Conservation (phyloP, 2,888 invertebrate species). For the Xestia rhomboidea region DNA sequence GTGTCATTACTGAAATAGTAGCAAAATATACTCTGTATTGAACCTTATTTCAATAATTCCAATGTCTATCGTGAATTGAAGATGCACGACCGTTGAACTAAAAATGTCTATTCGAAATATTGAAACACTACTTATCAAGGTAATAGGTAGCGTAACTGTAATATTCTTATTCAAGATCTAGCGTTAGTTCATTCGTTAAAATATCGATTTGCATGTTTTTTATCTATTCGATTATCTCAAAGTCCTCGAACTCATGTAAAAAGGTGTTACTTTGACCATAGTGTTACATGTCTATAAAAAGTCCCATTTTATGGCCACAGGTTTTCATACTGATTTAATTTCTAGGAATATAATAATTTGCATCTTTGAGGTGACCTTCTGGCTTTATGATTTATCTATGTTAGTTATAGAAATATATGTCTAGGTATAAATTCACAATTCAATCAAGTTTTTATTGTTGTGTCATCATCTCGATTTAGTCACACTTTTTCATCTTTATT, state of each 20-base stretch:
- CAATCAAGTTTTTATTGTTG: constrained; percentile 54
- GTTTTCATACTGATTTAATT: constrained; percentile 19
- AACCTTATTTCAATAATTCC: not conserved
- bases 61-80: constrained; percentile 4
- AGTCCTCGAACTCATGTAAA: constrained; percentile 27
- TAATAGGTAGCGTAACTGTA: constrained; percentile 29
- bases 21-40: not conserved
- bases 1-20: not conserved
- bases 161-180: constrained; percentile 38
- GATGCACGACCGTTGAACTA: constrained; percentile 5
- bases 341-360: constrained; percentile 45
- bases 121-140: constrained; percentile 17
- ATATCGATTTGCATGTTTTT: constrained; percentile 54
- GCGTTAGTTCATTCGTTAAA: constrained; percentile 18
- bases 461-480: constrained; percentile 25
- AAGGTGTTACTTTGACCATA: constrained; percentile 40
- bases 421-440: constrained; percentile 43
- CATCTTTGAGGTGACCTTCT: constrained; percentile 31
- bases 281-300: constrained; percentile 27
- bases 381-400: not conserved
- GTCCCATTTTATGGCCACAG: constrained; percentile 36
- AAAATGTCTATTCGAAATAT: constrained; percentile 19
- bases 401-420: constrained; percentile 23
- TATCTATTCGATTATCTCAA: constrained; percentile 39
- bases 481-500: not conserved